Conservation (phyloP, 2,797 vertebrate species). For the Distichodus sexfasciatus region DNA sequence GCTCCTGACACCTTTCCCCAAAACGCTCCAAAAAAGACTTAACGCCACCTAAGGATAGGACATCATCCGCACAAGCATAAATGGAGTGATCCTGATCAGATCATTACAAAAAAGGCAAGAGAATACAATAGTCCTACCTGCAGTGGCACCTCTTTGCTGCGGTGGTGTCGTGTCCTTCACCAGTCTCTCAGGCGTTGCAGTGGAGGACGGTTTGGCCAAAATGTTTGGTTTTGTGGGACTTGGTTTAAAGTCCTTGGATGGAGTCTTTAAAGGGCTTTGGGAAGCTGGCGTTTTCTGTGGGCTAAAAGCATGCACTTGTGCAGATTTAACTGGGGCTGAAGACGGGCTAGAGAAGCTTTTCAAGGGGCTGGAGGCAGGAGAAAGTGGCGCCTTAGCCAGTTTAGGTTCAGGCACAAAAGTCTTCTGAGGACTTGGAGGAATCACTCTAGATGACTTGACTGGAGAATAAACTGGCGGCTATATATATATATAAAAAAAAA, state of each 20-base stretch:
- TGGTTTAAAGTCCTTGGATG: slow-evolving; percentile 39
- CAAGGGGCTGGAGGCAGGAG: slow-evolving; percentile 46
- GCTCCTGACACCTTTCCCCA: slow-evolving; percentile 85
- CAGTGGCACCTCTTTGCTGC: slow-evolving; percentile 69
- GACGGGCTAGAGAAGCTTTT: slow-evolving; percentile 46
- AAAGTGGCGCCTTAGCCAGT: slow-evolving; percentile 1
- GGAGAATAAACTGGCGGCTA: slow-evolving; percentile 59
- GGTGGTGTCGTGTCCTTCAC: slow-evolving; percentile 65
- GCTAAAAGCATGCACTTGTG: slow-evolving; percentile 2
- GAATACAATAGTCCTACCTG: slow-evolving; percentile 68
- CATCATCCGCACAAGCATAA: background rate
- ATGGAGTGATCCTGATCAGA: too few relatives aligned
- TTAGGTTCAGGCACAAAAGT: slow-evolving; percentile 47
- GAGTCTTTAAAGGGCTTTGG: slow-evolving; percentile 67
- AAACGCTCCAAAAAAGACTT: slow-evolving; percentile 93
- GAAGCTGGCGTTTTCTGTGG: slow-evolving; percentile 20
- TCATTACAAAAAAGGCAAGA: background rate
- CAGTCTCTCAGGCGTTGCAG: slow-evolving; percentile 59
- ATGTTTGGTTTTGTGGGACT: slow-evolving; percentile 64
- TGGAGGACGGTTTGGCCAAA: slow-evolving; percentile 53
- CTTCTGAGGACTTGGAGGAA: slow-evolving; percentile 58
- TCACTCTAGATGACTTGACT: slow-evolving; percentile 53
- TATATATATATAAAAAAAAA: slow-evolving; percentile 16
- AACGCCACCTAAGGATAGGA: slow-evolving; percentile 68
- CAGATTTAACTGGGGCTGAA: slow-evolving; percentile 31